Evolutionary conservation across 92 coral and sea anemone species (phyloP).

Genomic region (Porites cylindrica): DNA sequence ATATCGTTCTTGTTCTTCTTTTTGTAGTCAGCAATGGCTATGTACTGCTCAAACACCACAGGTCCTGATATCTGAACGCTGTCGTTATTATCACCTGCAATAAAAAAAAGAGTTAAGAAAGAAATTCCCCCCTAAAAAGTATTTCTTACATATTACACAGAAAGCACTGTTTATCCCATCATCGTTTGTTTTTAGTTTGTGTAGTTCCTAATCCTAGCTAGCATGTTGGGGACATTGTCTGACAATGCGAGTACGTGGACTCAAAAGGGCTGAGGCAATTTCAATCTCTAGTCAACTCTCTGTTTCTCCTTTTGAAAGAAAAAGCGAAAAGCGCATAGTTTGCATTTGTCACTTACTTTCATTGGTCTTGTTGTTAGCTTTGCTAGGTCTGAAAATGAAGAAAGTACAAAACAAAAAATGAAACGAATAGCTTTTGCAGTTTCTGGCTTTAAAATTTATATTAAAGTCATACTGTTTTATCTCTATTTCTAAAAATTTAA

Average conservation of each 20-base stretch:
- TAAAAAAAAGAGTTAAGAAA: no score
- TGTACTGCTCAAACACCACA: slow-evolving; percentile 67
- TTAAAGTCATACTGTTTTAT: background rate
- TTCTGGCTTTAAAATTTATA: no score
- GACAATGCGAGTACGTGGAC: no score
- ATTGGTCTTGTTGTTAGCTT: slow-evolving; percentile 6
- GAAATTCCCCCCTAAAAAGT: background rate
- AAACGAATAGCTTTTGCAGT: background rate
- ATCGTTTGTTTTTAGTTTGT: no score
- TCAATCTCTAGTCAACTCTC: no score
- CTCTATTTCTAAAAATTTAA: background rate
- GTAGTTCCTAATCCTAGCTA: no score
- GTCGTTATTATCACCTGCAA: background rate
- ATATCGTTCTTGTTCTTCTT: slow-evolving; percentile 71
- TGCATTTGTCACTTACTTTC: slow-evolving; percentile 18
- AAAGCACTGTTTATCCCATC: no score
- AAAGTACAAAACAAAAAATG: background rate
- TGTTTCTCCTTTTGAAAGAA: no score
- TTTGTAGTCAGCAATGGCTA: slow-evolving; percentile 59
- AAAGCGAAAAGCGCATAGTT: no score
- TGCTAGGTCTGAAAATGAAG: background rate
- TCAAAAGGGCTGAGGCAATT: no score
- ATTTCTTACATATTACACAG: no score
- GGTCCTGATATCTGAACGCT: slow-evolving; percentile 59
- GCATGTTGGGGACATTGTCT: no score